Conservation (phyloP, 2,797 vertebrate genomes). For the Telmatherina bonti region DNA sequence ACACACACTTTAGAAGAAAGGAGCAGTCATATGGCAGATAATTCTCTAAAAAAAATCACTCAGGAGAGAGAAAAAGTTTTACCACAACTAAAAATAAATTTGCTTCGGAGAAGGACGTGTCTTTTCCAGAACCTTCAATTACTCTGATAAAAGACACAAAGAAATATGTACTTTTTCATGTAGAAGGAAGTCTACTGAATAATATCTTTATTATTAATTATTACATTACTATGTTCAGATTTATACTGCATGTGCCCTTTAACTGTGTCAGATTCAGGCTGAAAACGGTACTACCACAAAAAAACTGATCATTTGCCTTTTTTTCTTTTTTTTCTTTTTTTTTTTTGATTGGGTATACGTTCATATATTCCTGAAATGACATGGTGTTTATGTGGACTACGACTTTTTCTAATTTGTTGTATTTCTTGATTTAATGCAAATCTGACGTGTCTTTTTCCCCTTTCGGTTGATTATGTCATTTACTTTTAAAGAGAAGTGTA, state of each 20-base stretch:
- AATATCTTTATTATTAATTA: not conserved
- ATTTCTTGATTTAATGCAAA: too few species aligned
- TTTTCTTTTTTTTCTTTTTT: too few species aligned
- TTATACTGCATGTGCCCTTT: not conserved
- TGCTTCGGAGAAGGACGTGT: not conserved
- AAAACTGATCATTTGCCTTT: too few species aligned
- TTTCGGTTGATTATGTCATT: too few species aligned
- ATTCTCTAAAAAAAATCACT: not conserved
- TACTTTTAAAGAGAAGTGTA: too few species aligned
- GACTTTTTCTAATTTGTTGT: too few species aligned
- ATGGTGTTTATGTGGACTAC: too few species aligned
- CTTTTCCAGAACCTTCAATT: not conserved
- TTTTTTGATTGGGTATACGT: too few species aligned
- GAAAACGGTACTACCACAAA: too few species aligned
- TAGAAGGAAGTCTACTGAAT: not conserved
- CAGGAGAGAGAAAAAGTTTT: not conserved
- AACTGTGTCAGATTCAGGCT: too few species aligned
- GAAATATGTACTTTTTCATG: not conserved
- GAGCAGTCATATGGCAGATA: constrained; percentile 32
- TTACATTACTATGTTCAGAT: not conserved
- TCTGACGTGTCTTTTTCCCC: too few species aligned
- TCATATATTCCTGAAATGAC: too few species aligned
- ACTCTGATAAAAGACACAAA: not conserved
- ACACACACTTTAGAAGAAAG: constrained; percentile 23
- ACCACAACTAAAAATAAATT: constrained; percentile 9